Evolutionary conservation across 2,797 vertebrate species (phyloP).

Genomic region (Catamblyrhynchus diadema): DNA sequence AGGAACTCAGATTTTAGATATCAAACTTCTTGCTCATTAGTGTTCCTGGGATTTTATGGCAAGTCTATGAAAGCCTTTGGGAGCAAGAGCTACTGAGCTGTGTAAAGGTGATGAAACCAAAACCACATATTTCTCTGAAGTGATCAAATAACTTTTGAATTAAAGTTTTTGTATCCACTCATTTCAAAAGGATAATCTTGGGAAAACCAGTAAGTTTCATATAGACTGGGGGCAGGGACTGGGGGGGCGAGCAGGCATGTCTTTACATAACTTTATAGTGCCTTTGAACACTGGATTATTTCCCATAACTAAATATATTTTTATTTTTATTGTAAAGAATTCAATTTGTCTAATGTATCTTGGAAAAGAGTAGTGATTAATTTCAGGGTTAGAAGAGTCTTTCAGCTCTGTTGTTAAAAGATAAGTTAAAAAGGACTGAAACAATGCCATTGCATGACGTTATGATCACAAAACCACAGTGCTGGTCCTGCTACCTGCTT

Average conservation of each 20-base stretch:
- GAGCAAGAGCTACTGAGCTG: background rate
- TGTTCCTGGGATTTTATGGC: background rate
- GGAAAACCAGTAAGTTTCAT: background rate
- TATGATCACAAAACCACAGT: background rate
- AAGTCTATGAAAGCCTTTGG: background rate
- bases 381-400: background rate
- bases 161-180: background rate
- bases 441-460: background rate
- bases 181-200: background rate
- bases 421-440: background rate
- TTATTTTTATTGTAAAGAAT: background rate
- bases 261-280: background rate
- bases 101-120: background rate
- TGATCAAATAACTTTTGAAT: background rate
- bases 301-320: background rate
- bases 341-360: background rate
- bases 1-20: background rate
- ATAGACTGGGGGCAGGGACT: too few species aligned
- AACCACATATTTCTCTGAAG: background rate
- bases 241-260: fast-evolving
- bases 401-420: background rate
- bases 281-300: background rate
- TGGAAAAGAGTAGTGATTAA: background rate
- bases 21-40: background rate
- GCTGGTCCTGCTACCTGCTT: background rate